phyloP scores from a whole-genome alignment of 2,888 invertebrate species.

The Tetramorium bicarinatum region DNA sequence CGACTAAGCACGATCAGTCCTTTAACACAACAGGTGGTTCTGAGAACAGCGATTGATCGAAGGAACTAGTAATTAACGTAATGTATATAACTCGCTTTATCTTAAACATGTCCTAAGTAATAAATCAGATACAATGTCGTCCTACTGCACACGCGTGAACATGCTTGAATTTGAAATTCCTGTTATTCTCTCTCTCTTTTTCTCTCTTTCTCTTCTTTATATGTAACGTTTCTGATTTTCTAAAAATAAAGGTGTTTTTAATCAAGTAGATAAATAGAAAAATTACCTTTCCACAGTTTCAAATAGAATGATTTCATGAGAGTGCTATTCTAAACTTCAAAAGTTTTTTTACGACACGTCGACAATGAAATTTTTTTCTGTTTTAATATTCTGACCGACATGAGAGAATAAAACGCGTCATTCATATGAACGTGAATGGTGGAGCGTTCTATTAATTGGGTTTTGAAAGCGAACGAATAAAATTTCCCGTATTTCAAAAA shows the following conservation, averaged over 20 bases:
- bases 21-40: slow-evolving; percentile 73
- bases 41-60: slow-evolving; percentile 68
- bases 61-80: slow-evolving; percentile 65
- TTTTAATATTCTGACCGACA: slow-evolving; percentile 4
- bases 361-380: slow-evolving; percentile 7
- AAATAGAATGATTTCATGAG: not conserved
- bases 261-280: slow-evolving; percentile 5
- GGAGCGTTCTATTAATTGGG: slow-evolving; percentile 25
- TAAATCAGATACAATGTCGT: slow-evolving; percentile 32
- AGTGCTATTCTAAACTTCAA: not conserved
- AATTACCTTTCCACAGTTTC: not conserved
- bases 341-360: not conserved
- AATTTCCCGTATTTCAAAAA: not conserved
- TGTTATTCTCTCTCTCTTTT: not conserved
- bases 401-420: slow-evolving; percentile 19
- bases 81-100: slow-evolving; percentile 46
- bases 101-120: slow-evolving; percentile 27
- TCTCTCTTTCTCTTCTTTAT: not conserved
- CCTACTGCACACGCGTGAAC: too few relatives aligned
- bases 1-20: slow-evolving; percentile 62
- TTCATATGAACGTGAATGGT: slow-evolving; percentile 9
- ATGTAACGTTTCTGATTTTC: not conserved
- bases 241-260: not conserved
- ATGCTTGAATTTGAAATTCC: not conserved
- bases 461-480: slow-evolving; percentile 16